Conservation (phyloP, 2,888 invertebrate species). For the Ecliptopera silaceata region DNA sequence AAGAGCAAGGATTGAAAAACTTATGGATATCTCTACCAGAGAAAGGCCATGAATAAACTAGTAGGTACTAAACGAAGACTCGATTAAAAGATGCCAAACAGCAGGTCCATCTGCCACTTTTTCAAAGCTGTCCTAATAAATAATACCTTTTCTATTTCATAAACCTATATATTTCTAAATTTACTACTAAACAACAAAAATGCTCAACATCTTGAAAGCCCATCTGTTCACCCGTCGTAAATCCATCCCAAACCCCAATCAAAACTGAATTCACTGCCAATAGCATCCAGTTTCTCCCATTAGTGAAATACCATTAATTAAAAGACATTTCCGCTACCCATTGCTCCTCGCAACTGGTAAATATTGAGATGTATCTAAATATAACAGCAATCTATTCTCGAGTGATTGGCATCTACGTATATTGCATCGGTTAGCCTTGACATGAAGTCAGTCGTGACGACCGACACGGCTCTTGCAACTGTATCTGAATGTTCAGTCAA, state of each 20-base stretch:
- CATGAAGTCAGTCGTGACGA: constrained; percentile 5
- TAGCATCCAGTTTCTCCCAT: neutral
- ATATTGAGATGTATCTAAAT: constrained; percentile 12
- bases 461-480: neutral
- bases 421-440: constrained; percentile 22
- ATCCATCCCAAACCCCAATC: neutral
- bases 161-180: too few relatives aligned
- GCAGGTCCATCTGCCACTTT: too few relatives aligned
- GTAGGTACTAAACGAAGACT: too few relatives aligned
- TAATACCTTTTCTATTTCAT: too few relatives aligned
- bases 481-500: neutral
- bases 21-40: too few relatives aligned
- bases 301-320: constrained; percentile 2
- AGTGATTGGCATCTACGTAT: constrained; percentile 21
- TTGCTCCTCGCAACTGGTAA: constrained; percentile 15
- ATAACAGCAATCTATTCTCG: constrained; percentile 22
- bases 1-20: too few relatives aligned
- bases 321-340: constrained; percentile 11
- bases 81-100: too few relatives aligned
- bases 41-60: too few relatives aligned
- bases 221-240: constrained; percentile 1
- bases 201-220: too few relatives aligned
- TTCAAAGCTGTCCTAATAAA: too few relatives aligned
- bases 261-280: constrained; percentile 17
- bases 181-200: too few relatives aligned